A percentile compares a stretch with the other conserved stretches of the same genome.
These are phyloP conservation scores for Lobophora halterata DNA, from an alignment of 2,888 invertebrate species.

Conservation along the genomic window DNA sequence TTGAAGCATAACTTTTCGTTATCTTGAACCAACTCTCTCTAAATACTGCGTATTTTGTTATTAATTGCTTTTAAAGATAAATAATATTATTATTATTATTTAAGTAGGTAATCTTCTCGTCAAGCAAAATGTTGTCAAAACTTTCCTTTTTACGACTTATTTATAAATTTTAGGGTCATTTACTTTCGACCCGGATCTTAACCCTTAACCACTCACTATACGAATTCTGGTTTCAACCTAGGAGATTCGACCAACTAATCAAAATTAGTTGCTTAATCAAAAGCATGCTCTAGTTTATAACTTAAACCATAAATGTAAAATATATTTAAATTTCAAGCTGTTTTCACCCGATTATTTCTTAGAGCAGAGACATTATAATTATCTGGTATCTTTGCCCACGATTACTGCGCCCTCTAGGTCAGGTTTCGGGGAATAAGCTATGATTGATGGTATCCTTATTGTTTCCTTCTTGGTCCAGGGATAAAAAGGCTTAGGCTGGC, in stretches of 20 bases:
- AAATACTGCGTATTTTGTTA: constrained; percentile 2
- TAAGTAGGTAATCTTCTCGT: too few relatives aligned
- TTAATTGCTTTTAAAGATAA: too few relatives aligned
- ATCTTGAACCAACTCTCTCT: not conserved
- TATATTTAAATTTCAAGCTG: constrained; percentile 1
- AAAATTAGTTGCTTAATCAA: too few relatives aligned
- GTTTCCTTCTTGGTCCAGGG: constrained; percentile 20
- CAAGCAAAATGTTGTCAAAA: too few relatives aligned
- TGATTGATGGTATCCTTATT: constrained; percentile 28
- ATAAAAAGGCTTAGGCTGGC: constrained; percentile 23
- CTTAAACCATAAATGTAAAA: not conserved
- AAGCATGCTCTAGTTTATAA: too few relatives aligned
- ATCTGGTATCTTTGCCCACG: constrained; percentile 11
- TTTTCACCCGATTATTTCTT: not conserved
- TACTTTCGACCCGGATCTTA: too few relatives aligned
- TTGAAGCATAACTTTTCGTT: constrained; percentile 5
- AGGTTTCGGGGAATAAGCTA: constrained; percentile 13
- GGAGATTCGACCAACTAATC: too few relatives aligned
- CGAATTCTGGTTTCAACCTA: too few relatives aligned
- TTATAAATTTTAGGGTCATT: too few relatives aligned
- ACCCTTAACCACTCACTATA: too few relatives aligned
- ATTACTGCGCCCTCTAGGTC: constrained; percentile 15
- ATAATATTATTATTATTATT: too few relatives aligned
- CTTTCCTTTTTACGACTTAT: too few relatives aligned
- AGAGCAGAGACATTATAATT: constrained; percentile 6